phyloP scores from a whole-genome alignment of 1,140 invertebrate species.

The Hyles vespertilio region DNA sequence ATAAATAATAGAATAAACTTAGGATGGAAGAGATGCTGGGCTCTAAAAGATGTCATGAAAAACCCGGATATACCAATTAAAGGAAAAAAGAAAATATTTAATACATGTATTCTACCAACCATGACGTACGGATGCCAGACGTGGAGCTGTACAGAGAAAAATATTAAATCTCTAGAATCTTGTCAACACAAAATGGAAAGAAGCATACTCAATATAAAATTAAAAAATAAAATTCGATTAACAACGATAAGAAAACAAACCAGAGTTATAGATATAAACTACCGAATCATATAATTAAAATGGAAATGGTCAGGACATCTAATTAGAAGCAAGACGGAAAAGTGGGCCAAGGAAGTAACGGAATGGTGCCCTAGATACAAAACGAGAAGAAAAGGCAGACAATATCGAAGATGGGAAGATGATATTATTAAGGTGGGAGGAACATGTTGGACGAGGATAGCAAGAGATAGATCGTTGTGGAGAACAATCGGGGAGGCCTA shows the following conservation, averaged over 20 bases:
- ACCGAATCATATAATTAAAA: constrained; percentile 15
- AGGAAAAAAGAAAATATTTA: constrained; percentile 10
- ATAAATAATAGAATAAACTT: constrained; percentile 21
- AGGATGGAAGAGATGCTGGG: constrained; percentile 20
- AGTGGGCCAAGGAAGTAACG: constrained; percentile 15
- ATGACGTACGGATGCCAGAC: constrained; percentile 12
- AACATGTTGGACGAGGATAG: background rate
- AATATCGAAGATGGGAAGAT: constrained; percentile 16
- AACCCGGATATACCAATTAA: constrained; percentile 13
- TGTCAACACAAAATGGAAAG: constrained; percentile 25
- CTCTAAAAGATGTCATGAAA: constrained; percentile 20
- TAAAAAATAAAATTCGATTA: constrained; percentile 20
- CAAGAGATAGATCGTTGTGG: background rate
- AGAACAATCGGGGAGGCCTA: constrained; percentile 11
- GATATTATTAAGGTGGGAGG: constrained; percentile 7
- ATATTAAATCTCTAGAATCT: constrained; percentile 8
- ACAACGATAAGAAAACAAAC: constrained; percentile 19
- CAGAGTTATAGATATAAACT: constrained; percentile 13
- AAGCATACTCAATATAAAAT: constrained; percentile 17
- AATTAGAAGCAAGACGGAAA: constrained; percentile 9
- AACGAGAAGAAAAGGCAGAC: constrained; percentile 15
- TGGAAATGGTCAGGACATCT: constrained; percentile 13
- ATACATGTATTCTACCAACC: constrained; percentile 13
- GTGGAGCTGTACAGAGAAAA: constrained; percentile 6
- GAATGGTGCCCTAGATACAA: constrained; percentile 16